Conservation (phyloP, 2,113 vertebrate genomes). For the Chaetodon auriga region DNA sequence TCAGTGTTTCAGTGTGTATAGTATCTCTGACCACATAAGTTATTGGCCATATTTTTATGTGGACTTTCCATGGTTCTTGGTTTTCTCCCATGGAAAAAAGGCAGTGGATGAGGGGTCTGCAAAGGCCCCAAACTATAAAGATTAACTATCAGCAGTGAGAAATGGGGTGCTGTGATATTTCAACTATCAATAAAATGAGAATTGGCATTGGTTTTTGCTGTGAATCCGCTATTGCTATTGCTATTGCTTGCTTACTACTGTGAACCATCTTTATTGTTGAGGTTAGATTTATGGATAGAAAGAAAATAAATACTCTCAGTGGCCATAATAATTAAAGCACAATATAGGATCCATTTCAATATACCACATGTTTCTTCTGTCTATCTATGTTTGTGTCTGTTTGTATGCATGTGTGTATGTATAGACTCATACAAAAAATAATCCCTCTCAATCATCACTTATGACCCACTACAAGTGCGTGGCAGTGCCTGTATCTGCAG, state of each 20-base stretch:
- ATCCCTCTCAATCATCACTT: no score
- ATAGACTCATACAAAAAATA: no score
- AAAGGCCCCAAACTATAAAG: no score
- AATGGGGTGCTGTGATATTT: background rate
- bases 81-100: background rate
- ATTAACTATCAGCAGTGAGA: background rate
- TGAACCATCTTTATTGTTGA: no score
- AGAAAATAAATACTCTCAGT: background rate
- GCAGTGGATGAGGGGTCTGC: background rate
- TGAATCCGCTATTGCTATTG: no score
- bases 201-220: no score
- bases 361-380: background rate
- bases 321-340: background rate
- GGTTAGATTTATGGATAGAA: background rate
- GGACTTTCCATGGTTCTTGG: background rate
- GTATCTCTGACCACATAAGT: background rate
- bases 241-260: no score
- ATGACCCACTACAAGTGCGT: no score
- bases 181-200: background rate
- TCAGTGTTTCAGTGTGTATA: constrained; percentile 10
- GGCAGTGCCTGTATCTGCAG: no score
- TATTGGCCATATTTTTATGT: background rate
- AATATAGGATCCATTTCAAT: background rate
- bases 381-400: no score
- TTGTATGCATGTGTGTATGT: no score